A percentile compares a stretch with the other conserved stretches of the same genome.
These are phyloP conservation scores for Alectoris magna DNA, from an alignment of 2,797 vertebrate species.

Conservation along the genomic window DNA sequence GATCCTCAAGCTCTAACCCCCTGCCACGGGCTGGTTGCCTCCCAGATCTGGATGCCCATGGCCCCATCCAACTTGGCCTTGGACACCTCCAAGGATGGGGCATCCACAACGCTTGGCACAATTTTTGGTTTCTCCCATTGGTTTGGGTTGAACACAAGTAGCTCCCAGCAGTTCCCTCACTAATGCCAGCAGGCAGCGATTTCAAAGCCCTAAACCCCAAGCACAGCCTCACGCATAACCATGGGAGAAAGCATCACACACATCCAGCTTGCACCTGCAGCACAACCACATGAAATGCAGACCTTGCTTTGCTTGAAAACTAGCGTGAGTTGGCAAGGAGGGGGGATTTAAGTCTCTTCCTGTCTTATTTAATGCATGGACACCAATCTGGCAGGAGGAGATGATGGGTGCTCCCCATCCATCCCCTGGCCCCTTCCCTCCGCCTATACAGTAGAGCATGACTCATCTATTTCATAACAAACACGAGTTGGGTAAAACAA, in stretches of 20 bases:
- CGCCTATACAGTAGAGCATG: neutral
- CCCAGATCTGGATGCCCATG: too few species aligned
- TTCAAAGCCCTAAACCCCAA: neutral
- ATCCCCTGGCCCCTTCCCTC: neutral
- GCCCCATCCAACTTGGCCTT: too few species aligned
- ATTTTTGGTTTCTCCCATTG: neutral
- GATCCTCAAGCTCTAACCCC: too few species aligned
- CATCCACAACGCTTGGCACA: too few species aligned
- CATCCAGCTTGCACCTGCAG: neutral
- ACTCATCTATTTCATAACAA: constrained; percentile 42
- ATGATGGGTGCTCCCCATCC: neutral
- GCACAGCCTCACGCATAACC: neutral
- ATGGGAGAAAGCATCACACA: rapidly evolving
- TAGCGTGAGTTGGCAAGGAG: neutral
- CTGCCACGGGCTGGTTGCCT: too few species aligned
- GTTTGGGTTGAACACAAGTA: rapidly evolving
- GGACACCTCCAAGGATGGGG: too few species aligned
- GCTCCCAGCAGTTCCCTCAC: neutral
- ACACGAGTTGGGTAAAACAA: neutral
- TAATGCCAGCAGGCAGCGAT: rapidly evolving
- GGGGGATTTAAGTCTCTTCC: neutral
- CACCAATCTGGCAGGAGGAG: neutral
- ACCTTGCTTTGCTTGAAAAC: rapidly evolving
- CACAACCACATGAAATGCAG: neutral
- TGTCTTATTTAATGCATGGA: rapidly evolving